Evolutionary conservation across 2,888 invertebrate genomes (phyloP), one percentile per base, ranked within the genome.

Genomic region (Xanthia icteritia): DNA sequence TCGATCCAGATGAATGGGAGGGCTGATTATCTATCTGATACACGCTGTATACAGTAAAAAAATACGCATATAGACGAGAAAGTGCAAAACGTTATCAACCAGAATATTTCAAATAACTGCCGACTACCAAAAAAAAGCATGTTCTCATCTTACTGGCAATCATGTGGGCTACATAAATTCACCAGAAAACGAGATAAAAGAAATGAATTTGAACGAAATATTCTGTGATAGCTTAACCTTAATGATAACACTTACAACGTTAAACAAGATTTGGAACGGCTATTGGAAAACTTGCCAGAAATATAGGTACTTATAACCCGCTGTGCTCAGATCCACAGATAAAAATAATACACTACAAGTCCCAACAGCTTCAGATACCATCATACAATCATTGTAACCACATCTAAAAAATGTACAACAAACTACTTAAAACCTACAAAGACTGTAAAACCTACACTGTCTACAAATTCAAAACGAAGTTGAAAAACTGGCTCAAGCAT

Each of bases 351-450:
- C 20, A 15, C 17, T 27, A 42, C 15, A 58, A 56, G 27, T 23
- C 36, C 15, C 27, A 58, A 68, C 6, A 36, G 42, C 17, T 68
- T 68, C 27, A 51, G 5, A 75, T 20, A 58, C 42, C 15, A 64
- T 23, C 23, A 45, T 11, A 54, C 27, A 27, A 67, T 63, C 36
- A 51, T 39, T 61, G 71, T 42, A 68, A 56, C 68, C 39, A 63
- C 69, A 75, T n/a, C n/a, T n/a, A n/a, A n/a, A n/a, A n/a, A n/a
- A n/a, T n/a, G n/a, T n/a, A n/a, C n/a, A n/a, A n/a, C n/a, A n/a
- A n/a, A n/a, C n/a, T n/a, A n/a, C n/a, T n/a, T n/a, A n/a, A n/a
- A n/a, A n/a, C n/a, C n/a, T n/a, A n/a, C n/a, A n/a, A n/a, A n/a
- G n/a, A n/a, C n/a, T n/a, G n/a, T n/a, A n/a, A n/a, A n/a, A n/a